Conservation (phyloP, 92 coral and sea anemone genomes). For the Nematostella vectensis region DNA sequence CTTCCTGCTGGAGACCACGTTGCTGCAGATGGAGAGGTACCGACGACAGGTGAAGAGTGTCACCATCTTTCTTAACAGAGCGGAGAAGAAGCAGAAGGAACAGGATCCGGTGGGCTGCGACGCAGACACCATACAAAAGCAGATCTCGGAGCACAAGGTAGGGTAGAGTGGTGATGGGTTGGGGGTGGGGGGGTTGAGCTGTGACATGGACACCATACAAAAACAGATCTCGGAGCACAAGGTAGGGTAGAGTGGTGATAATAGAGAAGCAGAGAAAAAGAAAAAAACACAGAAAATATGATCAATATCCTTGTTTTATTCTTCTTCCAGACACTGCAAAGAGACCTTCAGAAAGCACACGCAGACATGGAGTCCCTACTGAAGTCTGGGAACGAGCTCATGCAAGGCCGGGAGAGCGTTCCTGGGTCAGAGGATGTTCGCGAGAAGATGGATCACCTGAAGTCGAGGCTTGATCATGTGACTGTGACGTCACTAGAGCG, state of each 20-base stretch:
- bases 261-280: too few species aligned
- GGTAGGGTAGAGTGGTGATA: too few species aligned
- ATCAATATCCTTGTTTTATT: too few species aligned
- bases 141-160: constrained; percentile 83
- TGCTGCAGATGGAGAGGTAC: constrained; percentile 83
- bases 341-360: constrained; percentile 53
- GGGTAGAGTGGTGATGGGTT: background rate
- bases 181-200: constrained; percentile 58
- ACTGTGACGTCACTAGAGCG: constrained; percentile 59
- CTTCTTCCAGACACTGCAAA: constrained; percentile 59
- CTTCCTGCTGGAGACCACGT: constrained; percentile 78
- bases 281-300: too few species aligned
- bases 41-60: constrained; percentile 70
- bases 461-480: constrained; percentile 59
- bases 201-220: constrained; percentile 59
- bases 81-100: constrained; percentile 68
- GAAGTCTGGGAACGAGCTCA: constrained; percentile 66
- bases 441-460: constrained; percentile 63
- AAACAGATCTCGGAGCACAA: constrained; percentile 79
- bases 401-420: constrained; percentile 80
- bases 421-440: constrained; percentile 80
- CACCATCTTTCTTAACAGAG: constrained; percentile 59
- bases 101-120: constrained; percentile 82
- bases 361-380: constrained; percentile 57
- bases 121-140: constrained; percentile 59